Evolutionary conservation across 2,888 invertebrate species (phyloP), one percentile per base, ranked within the genome.

Genomic region (Labia minor): DNA sequence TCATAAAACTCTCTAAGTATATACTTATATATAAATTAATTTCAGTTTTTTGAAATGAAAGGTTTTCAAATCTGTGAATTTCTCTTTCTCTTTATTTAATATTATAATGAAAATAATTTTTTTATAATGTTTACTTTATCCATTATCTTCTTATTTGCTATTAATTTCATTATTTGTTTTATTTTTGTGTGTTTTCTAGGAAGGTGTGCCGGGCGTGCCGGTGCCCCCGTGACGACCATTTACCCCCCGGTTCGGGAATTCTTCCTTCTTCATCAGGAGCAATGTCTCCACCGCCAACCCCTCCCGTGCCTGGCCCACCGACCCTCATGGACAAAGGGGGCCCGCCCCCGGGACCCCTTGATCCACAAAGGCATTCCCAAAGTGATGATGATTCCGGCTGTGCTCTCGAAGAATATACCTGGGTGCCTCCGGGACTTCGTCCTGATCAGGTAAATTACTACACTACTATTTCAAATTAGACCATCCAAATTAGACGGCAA

Each of bases 381-480:
- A 94, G 93, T 70, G 98, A 98, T 77, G 96, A 97, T 77, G 98
- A 98, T 79, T 94, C 94, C 66, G 97, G 98, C 10, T 98, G 97
- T 77, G 96, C 96, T 19, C 80, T 98, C 71, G 97, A 98, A 77
- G 97, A 98, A 78, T 97, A 96, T 78, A 95, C 95, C 1, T 98
- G 97, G 97, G 93, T 97, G 70, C 98, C 98, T 49, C 93, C 94
- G 1, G 96, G 96, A 70, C 81, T 97, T 16, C 86, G 95, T 76
- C 95, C 97, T 1, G 96, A 97, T 80, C 95, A 96, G 88, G 97
- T 97, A 78, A 79, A 80, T 73, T 64, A 14, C 65, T 62, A n/a
- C n/a, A n/a, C n/a, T n/a, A n/a, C n/a, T n/a, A n/a, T n/a, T n/a
- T n/a, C n/a, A n/a, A n/a, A n/a, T n/a, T n/a, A n/a, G n/a, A n/a